Evolutionary conservation across 1,140 invertebrate genomes (phyloP).

Genomic region (Yoshiicerus persimilis): DNA sequence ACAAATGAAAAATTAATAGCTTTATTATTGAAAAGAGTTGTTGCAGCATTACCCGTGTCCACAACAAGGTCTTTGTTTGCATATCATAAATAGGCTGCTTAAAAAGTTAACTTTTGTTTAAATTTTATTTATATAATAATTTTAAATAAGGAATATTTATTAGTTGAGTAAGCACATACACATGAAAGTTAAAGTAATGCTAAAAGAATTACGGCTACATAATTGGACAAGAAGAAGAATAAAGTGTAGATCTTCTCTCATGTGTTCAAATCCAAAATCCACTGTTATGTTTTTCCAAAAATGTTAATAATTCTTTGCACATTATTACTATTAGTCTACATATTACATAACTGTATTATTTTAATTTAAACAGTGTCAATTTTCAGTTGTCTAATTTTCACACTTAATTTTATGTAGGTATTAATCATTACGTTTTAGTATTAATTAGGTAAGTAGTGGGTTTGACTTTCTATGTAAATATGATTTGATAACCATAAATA

Average conservation of each 20-base stretch:
- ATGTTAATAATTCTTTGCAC: not conserved
- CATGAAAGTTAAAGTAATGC: not conserved
- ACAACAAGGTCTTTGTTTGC: not conserved
- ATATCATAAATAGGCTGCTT: not conserved
- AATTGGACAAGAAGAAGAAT: not conserved
- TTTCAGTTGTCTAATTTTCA: no score
- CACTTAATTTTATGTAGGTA: not conserved
- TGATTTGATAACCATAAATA: not conserved
- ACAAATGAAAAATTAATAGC: not conserved
- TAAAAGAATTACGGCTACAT: not conserved
- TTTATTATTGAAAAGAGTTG: not conserved
- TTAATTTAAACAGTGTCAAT: not conserved
- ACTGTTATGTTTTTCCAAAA: not conserved
- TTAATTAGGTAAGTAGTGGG: not conserved
- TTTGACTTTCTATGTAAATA: not conserved
- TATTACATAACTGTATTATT: not conserved
- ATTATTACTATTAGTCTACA: not conserved
- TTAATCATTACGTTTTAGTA: not conserved
- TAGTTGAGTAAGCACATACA: not conserved
- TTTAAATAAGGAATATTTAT: not conserved
- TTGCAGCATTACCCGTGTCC: not conserved
- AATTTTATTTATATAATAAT: not conserved
- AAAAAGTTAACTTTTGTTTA: not conserved
- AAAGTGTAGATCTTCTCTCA: not conserved
- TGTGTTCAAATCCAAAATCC: not conserved